Evolutionary conservation across 2,797 vertebrate species (phyloP), one percentile per base, ranked within the genome.

Genomic region (Fistularia commersonii): DNA sequence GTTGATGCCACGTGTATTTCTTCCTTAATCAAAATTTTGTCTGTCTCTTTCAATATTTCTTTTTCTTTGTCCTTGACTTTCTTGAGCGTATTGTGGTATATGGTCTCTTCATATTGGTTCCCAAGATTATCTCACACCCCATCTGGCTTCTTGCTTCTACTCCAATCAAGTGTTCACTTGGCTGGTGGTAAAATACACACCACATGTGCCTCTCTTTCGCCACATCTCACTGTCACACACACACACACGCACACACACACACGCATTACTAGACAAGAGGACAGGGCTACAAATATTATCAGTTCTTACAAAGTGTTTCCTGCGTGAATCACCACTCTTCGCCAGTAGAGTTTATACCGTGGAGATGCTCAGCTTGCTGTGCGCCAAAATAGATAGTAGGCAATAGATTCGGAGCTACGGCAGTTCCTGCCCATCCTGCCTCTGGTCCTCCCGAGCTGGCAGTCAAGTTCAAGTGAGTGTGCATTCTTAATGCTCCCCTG

Each of bases 401-500:
- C 72, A 72, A 63, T 59, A 57, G 47, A 46, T 48, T 39, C 12
- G 15, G 61, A 66, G 57, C 66, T 32, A 6, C 46, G 50, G 74
- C 44, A 46, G 68, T 71, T 75, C 67, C 74, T 77, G 60, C 72
- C 66, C 54, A 32, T 47, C 62, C 71, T 72, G 72, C 76, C 82
- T 68, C 67, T 45, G 61, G 69, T 72, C 57, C 55, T 81, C 63
- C 64, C 65, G 42, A 59, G 69, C 72, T 73, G 67, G 45, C 68
- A 63, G 72, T 69, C 71, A 58, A 48, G 54, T 77, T 76, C 53
- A 45, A 36, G 69, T 83, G 79, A 78, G 82, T 84, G 80, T 86
- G 84, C 87, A 90, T 88, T 82, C 69, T 70, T 86, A 87, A 87
- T 88, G 84, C 70, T 84, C 82, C 75, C 77, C 45, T 69, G 79